Conservation (phyloP, 2,113 vertebrate genomes). For the Rhabdomys dilectus region DNA sequence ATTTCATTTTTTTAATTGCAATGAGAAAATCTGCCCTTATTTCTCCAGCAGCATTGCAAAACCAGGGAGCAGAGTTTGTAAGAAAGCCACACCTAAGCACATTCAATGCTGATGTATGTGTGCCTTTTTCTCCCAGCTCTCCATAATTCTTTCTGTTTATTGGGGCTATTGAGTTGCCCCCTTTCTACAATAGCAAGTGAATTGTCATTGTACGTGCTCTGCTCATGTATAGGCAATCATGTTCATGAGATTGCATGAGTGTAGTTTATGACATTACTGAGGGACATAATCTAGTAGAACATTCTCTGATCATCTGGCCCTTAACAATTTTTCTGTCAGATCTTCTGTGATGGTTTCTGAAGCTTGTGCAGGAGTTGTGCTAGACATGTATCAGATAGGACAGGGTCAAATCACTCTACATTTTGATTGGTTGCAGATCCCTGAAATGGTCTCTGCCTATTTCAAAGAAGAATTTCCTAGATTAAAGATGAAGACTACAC, state of each 20-base stretch:
- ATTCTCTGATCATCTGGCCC: neutral
- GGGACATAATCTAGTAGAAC: no score
- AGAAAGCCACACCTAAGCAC: neutral
- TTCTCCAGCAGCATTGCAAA: slow-evolving; percentile 10
- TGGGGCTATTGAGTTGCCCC: no score
- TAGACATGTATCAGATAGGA: neutral
- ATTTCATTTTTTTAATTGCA: neutral
- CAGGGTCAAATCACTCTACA: neutral
- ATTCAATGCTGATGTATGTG: neutral
- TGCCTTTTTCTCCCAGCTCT: neutral
- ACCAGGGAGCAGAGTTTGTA: neutral
- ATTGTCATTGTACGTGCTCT: no score
- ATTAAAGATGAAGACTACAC: neutral
- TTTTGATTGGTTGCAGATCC: neutral
- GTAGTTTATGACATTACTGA: neutral
- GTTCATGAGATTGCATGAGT: neutral
- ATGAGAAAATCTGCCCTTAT: slow-evolving; percentile 3
- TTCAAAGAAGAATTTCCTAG: neutral
- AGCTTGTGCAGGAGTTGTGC: neutral
- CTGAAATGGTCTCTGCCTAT: neutral
- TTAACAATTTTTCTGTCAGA: neutral
- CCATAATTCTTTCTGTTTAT: no score
- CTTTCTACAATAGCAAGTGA: neutral
- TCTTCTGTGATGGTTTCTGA: neutral
- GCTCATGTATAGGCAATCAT: neutral